Base-by-base conservation (phyloP, 2,797 vertebrate genomes). In the Anas flavirostris region DNA sequence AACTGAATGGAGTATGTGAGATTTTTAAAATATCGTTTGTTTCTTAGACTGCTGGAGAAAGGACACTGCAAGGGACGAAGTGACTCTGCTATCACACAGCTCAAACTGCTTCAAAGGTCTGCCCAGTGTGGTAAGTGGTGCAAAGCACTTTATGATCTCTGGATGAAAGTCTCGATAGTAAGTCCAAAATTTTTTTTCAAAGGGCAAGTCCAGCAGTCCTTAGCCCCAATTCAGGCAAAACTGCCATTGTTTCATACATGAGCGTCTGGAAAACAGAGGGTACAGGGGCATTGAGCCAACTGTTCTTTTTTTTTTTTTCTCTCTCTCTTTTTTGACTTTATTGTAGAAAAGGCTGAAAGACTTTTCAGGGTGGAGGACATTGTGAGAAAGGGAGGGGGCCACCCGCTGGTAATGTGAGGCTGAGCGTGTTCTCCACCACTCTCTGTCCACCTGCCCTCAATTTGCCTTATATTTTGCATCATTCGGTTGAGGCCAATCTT, bases 231-330 rank as follows among this genome's bases (percentile, higher is more conserved):
- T 91, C 79, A 81, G 72, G 83, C 86, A 90, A 84, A 93, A 88
- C 72, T 90, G 72, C 80, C 80, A 82, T 92, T 96, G 91, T 91
- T 92, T 92, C 86, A 86, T 73, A 72, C 79, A 82, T 53, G 44
- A 82, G 90, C 48, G 67, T 88, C 79, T 78, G 73, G 62, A 95
- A 92, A 94, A 87, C 68, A 87, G 92, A 89, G 86, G 79, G 87
- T 88, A 29, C n/a, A 31, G 35, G 58, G 88, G 68, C 86, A 86
- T 10, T 35, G 69, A 87, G 73, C 84, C 94, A 94, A 53, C 25
- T 44, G 28, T 16, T 76, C 12, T 17, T 44, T 28, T 55, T 37
- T 35, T 44, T n/a, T 2, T 16, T 16, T 22, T 37, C 39, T 67
- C 62, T 66, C 12, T 25, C 18, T 39, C 41, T 48, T 72, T 74